Evolutionary conservation across 2,888 invertebrate genomes (phyloP), one percentile per base, ranked within the genome.

Genomic region (Acronicta psi): DNA sequence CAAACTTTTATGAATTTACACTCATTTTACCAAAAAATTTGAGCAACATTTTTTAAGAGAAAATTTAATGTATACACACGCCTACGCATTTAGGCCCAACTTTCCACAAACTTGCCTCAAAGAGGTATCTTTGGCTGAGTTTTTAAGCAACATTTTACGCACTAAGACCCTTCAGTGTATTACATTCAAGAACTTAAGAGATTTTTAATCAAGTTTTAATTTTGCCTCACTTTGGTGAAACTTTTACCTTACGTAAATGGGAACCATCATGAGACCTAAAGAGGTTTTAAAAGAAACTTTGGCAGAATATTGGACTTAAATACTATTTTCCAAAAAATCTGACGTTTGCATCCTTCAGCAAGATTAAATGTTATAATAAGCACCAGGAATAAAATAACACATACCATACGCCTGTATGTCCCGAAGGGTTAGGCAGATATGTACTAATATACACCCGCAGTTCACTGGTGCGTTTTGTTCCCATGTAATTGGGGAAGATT

Each of bases 171-270:
- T 29, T 36, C 43, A 40, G 37, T 11, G n/a, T 71, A 58, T 58
- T 55, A 66, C 59, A 56, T 56, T 53, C 51, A 55, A 38, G 37
- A 56, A 67, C 55, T 67, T 68, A 34, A 46, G 50, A 59, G 52
- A 16, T 69, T 67, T 71, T 69, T 69, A 73, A 69, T 69, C 60
- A 72, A 59, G 42, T 72, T 69, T 69, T 73, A 67, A 59, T 69
- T 67, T 69, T 13, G 49, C 49, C 23, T 67, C 38, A 44, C 41
- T 55, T 72, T 49, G 41, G 43, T 36, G 52, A 59, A 69, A 72
- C 49, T 73, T 69, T 45, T 51, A 46, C 41, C 37, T 47, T 20
- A 17, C 53, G 34, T 69, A 65, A 69, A 61, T 65, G 38, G 44
- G 42, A 46, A 23, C 65, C 57, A 70, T 53, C 67, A 46, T 64